Conservation (phyloP, 2,113 vertebrate genomes). For the Camelus bactrianus region DNA sequence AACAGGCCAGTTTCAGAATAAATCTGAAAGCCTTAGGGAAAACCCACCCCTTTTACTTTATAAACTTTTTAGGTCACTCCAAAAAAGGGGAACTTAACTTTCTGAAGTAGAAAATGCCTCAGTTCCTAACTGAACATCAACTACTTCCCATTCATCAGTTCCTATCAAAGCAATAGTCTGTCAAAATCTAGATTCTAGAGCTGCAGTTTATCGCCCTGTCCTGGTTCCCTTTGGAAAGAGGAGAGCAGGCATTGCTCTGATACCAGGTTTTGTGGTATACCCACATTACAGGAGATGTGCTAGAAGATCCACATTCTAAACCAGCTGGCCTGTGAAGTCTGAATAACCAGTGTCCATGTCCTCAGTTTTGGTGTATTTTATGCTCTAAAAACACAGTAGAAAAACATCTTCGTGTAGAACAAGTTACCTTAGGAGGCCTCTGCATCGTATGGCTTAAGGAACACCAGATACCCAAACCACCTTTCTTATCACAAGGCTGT, state of each 20-base stretch:
- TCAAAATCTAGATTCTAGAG: not conserved
- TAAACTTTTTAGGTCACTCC: conserved; percentile 35
- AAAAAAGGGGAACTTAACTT: conserved; percentile 26
- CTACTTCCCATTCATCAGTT: not conserved
- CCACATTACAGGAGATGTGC: not conserved
- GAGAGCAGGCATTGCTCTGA: not conserved
- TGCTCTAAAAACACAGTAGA: not conserved
- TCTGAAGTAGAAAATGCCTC: conserved; percentile 40
- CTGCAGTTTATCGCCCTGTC: not conserved
- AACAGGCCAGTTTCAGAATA: conserved; percentile 55
- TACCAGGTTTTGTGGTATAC: too few species aligned
- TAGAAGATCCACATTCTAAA: not conserved
- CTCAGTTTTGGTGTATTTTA: not conserved
- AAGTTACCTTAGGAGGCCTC: not conserved
- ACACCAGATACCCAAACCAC: not conserved
- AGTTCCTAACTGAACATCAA: conserved; percentile 43
- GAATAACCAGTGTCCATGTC: not conserved
- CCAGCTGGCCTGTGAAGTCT: not conserved
- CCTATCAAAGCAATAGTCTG: not conserved
- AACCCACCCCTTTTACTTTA: conserved; percentile 55
- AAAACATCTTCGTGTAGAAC: not conserved
- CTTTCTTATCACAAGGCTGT: not conserved
- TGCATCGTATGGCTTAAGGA: not conserved
- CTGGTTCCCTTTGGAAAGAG: not conserved
- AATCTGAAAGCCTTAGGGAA: conserved; percentile 57